Percentiles rank a stretch among this genome's conserved stretches.
phyloP scores from a whole-genome alignment of 2,888 invertebrate species.

The Willowsia nigromaculata region DNA sequence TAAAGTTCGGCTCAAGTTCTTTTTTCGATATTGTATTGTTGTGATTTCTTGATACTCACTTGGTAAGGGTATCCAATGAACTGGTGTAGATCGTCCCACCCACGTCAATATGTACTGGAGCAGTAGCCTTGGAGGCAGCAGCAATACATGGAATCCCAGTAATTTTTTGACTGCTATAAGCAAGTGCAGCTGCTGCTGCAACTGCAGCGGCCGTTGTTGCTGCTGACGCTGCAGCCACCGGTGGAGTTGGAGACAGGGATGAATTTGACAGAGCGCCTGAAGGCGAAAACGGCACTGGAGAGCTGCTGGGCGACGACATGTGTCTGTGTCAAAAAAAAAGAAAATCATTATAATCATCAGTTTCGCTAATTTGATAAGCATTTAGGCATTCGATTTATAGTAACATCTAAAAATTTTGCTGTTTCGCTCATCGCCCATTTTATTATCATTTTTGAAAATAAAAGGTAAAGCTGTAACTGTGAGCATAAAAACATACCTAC shows the following conservation, averaged over 20 bases:
- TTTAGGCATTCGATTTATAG: too few relatives aligned
- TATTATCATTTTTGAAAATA: too few relatives aligned
- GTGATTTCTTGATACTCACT: constrained; percentile 85
- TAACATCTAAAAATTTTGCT: too few relatives aligned
- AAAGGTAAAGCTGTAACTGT: too few relatives aligned
- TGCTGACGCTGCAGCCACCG: constrained; percentile 69
- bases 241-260: constrained; percentile 77
- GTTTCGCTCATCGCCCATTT: too few relatives aligned
- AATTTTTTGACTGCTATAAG: constrained; percentile 87
- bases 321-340: constrained; percentile 64
- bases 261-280: constrained; percentile 78
- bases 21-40: not conserved
- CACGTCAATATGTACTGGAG: constrained; percentile 98
- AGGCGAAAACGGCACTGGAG: constrained; percentile 77
- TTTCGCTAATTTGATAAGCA: too few relatives aligned
- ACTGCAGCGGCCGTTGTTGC: constrained; percentile 80
- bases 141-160: constrained; percentile 96
- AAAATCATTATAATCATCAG: not conserved
- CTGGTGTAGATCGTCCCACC: constrained; percentile 98
- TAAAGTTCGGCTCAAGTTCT: not conserved
- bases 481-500: not conserved
- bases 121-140: constrained; percentile 93
- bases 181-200: constrained; percentile 80
- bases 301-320: constrained; percentile 77
- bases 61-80: constrained; percentile 95